Percentiles rank a stretch among this genome's conserved stretches.
phyloP scores from a whole-genome alignment of 2,113 vertebrate genomes.

The Chlorodrepanis virens region DNA sequence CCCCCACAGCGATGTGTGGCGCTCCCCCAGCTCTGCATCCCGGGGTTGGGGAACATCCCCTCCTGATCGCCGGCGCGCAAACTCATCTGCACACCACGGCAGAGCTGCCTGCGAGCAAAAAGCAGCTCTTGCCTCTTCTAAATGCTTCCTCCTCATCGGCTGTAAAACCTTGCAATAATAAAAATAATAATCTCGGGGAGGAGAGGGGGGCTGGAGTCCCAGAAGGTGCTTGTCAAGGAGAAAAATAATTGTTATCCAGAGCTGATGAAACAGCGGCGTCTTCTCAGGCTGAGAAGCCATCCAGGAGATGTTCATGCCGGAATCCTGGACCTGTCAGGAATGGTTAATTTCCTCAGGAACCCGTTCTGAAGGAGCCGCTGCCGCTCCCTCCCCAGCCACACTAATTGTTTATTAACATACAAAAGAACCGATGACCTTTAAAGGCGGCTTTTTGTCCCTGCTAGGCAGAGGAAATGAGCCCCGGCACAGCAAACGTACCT shows the following conservation, averaged over 20 bases:
- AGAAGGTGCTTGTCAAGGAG: conserved; percentile 33
- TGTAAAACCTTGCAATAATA: not conserved
- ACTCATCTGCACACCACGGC: not conserved
- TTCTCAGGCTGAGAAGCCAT: not conserved
- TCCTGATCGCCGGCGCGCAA: not conserved
- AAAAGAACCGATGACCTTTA: conserved; percentile 61
- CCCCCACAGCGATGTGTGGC: too few species aligned
- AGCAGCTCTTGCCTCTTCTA: not conserved
- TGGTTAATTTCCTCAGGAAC: not conserved
- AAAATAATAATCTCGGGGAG: not conserved
- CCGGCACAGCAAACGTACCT: not conserved
- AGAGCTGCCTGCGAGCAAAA: not conserved
- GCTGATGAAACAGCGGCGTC: conserved; percentile 51
- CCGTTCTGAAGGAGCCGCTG: not conserved
- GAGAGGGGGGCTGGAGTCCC: not conserved
- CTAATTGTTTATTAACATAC: conserved; percentile 69
- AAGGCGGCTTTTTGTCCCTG: conserved; percentile 4
- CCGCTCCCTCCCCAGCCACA: not conserved
- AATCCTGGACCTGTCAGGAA: not conserved
- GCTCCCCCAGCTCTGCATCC: too few species aligned
- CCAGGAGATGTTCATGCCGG: not conserved
- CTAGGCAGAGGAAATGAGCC: conserved; percentile 40
- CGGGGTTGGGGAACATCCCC: not conserved
- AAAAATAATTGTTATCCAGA: conserved; percentile 49
- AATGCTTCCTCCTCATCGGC: conserved; percentile 18